Conservation (phyloP, 2,888 invertebrate genomes). For the Pogonocherus hispidulus region DNA sequence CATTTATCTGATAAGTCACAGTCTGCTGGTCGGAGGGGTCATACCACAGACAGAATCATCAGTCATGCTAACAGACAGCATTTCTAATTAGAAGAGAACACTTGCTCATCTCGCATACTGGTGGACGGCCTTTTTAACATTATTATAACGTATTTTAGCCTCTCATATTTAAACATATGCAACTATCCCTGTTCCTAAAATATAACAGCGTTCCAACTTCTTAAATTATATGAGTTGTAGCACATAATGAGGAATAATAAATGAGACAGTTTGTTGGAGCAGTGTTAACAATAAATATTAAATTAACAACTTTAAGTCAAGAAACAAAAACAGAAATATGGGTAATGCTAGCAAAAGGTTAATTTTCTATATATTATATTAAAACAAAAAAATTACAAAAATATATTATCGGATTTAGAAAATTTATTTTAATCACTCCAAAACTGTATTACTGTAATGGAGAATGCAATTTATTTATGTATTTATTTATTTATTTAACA, state of each 20-base stretch:
- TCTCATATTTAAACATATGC: constrained; percentile 9
- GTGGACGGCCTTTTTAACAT: constrained; percentile 42
- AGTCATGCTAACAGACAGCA: constrained; percentile 65
- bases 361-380: no score
- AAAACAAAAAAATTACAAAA: no score
- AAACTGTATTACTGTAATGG: no score
- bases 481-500: no score
- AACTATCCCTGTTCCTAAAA: constrained; percentile 1
- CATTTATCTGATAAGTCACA: constrained; percentile 57
- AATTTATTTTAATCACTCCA: no score
- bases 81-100: constrained; percentile 66
- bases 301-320: neutral
- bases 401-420: no score
- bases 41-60: constrained; percentile 59
- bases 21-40: constrained; percentile 52
- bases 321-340: neutral
- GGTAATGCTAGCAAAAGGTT: no score
- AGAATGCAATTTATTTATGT: no score
- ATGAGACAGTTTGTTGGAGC: neutral
- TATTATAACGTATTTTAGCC: constrained; percentile 25
- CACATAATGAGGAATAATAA: constrained; percentile 15
- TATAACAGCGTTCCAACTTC: constrained; percentile 13
- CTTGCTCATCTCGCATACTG: constrained; percentile 52
- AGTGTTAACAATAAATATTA: neutral
- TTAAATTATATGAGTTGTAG: constrained; percentile 7